Evolutionary conservation across 2,888 invertebrate genomes (phyloP).

Genomic region (Barypeithes pellucidus): DNA sequence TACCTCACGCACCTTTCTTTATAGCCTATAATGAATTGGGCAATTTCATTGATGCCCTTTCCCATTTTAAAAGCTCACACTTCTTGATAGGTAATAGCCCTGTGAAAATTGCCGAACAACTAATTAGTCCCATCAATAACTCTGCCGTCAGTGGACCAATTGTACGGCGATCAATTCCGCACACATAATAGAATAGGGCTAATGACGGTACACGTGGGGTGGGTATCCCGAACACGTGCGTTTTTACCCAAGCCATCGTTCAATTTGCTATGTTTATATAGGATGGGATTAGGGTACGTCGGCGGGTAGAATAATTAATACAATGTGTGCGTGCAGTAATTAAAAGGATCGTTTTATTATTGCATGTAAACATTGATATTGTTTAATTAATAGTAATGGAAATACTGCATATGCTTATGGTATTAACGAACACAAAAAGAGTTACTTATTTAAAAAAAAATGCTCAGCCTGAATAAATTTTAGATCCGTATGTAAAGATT

Average conservation of each 20-base stretch:
- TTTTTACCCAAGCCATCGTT: conserved; percentile 38
- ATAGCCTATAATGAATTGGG: too few species aligned
- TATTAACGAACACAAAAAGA: too few species aligned
- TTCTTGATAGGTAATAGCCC: background rate
- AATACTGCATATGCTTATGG: too few species aligned
- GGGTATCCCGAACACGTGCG: conserved; percentile 41
- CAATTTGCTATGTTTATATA: conserved; percentile 34
- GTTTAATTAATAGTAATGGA: background rate
- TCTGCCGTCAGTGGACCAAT: conserved; percentile 39
- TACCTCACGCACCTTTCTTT: too few species aligned
- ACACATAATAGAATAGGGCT: conserved; percentile 25
- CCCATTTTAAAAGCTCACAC: background rate
- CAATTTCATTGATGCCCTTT: background rate
- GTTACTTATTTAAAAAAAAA: too few species aligned
- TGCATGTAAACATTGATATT: background rate
- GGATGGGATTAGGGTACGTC: conserved; percentile 22
- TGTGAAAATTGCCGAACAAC: conserved; percentile 17
- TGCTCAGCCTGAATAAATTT: too few species aligned
- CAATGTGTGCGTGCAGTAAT: background rate
- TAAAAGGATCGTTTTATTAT: background rate
- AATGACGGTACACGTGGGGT: conserved; percentile 39
- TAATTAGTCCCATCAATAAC: conserved; percentile 46
- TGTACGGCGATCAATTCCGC: conserved; percentile 36
- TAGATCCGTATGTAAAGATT: too few species aligned
- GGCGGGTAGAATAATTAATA: background rate